phyloP scores from a whole-genome alignment of 2,888 invertebrate genomes.

The Drosophila greeni region DNA sequence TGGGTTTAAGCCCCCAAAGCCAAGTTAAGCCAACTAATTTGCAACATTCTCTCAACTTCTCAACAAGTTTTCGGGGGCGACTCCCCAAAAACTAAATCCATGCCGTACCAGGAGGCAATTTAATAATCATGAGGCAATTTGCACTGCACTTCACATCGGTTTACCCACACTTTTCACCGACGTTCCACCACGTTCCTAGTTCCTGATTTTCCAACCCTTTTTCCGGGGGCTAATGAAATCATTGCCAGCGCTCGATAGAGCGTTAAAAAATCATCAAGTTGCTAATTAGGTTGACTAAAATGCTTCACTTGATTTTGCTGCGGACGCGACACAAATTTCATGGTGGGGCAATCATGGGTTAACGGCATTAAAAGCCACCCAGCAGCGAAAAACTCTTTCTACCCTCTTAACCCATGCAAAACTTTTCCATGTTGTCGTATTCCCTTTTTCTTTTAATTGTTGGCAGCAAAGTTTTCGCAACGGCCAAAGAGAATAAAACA shows the following conservation, averaged over 20 bases:
- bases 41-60: constrained; percentile 65
- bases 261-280: constrained; percentile 71
- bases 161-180: background rate
- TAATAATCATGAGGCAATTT: constrained; percentile 70
- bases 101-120: constrained; percentile 52
- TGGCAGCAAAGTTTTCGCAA: constrained; percentile 9
- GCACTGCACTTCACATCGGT: constrained; percentile 45
- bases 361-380: constrained; percentile 17
- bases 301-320: constrained; percentile 10
- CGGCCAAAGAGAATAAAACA: constrained; percentile 1
- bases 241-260: constrained; percentile 65
- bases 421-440: constrained; percentile 10
- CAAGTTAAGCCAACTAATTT: constrained; percentile 58
- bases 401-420: constrained; percentile 12
- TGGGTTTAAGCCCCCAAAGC: constrained; percentile 22
- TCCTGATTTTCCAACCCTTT: background rate
- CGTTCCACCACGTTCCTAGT: background rate
- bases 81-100: constrained; percentile 36
- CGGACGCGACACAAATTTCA: constrained; percentile 25
- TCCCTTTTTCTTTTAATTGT: constrained; percentile 24
- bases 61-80: constrained; percentile 44
- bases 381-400: background rate
- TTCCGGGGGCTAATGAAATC: constrained; percentile 58
- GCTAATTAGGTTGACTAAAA: constrained; percentile 70
- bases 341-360: constrained; percentile 7